These are phyloP conservation scores for Papilio xuthus DNA, from an alignment of 1,140 invertebrate genomes.

Conservation along the genomic window DNA sequence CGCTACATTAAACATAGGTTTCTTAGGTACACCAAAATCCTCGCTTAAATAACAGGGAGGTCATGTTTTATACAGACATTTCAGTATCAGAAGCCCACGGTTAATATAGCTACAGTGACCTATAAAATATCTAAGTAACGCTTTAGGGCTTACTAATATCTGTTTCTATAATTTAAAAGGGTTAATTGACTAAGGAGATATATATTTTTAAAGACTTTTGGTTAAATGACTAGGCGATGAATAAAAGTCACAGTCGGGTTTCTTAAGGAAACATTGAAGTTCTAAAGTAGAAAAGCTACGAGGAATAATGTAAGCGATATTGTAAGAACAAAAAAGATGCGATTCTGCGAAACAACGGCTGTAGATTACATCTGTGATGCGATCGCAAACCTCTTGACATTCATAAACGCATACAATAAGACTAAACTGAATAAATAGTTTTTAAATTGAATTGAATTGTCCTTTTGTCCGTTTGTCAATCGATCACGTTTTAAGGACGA, in stretches of 20 bases:
- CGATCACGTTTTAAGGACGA: slow-evolving; percentile 40
- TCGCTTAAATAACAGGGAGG: too few relatives aligned
- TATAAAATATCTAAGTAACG: too few relatives aligned
- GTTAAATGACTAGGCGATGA: neutral
- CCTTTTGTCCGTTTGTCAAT: slow-evolving; percentile 39
- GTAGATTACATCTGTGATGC: slow-evolving; percentile 29
- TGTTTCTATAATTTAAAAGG: too few relatives aligned
- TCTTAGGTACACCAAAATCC: too few relatives aligned
- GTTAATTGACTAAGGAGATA: neutral
- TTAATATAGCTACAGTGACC: too few relatives aligned
- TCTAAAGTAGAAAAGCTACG: neutral
- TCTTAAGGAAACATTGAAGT: neutral
- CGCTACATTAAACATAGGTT: too few relatives aligned
- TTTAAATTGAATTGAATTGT: slow-evolving; percentile 40
- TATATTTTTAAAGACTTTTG: neutral
- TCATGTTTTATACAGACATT: too few relatives aligned
- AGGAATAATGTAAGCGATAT: neutral
- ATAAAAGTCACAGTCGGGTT: neutral
- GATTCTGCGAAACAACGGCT: slow-evolving; percentile 14
- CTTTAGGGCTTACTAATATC: too few relatives aligned
- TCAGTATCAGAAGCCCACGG: too few relatives aligned
- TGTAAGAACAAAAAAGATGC: slow-evolving; percentile 19
- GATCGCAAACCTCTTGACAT: slow-evolving; percentile 24
- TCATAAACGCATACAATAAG: slow-evolving; percentile 36
- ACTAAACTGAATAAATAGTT: slow-evolving; percentile 37